A percentile compares a stretch with the other conserved stretches of the same genome.
Conservation (phyloP, 2,888 invertebrate species). For the Drosophila kanekoi region DNA sequence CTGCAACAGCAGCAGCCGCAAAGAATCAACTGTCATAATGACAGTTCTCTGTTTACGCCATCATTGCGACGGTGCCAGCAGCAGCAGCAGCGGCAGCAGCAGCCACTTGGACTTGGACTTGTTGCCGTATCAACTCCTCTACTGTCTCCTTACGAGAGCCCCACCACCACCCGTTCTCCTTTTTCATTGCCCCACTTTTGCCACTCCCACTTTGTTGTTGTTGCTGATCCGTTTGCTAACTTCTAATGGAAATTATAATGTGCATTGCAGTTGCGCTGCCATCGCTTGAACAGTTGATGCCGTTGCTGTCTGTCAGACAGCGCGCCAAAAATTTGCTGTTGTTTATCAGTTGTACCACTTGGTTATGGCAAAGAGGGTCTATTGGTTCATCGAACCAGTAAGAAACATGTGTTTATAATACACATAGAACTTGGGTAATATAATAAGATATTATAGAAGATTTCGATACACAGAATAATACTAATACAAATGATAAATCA, state of each 20-base stretch:
- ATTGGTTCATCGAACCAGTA: conserved; percentile 19
- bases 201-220: conserved; percentile 24
- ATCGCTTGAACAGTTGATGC: conserved; percentile 51
- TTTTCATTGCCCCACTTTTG: conserved; percentile 1
- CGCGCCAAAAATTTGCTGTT: conserved; percentile 61
- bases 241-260: conserved; percentile 79
- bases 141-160: background rate
- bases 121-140: conserved; percentile 47
- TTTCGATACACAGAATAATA: too few relatives aligned
- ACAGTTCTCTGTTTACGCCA: conserved; percentile 79
- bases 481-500: too few relatives aligned
- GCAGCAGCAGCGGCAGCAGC: conserved; percentile 26
- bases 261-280: conserved; percentile 66
- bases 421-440: too few relatives aligned
- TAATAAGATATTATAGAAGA: too few relatives aligned
- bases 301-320: conserved; percentile 38
- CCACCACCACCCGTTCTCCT: background rate
- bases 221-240: conserved; percentile 51
- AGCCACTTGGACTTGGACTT: conserved; percentile 73
- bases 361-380: conserved; percentile 2
- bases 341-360: conserved; percentile 51
- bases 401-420: background rate
- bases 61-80: conserved; percentile 41
- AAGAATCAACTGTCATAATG: conserved; percentile 80
- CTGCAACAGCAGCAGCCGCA: conserved; percentile 49